Evolutionary conservation across 1,140 invertebrate species (phyloP), one percentile per base, ranked within the genome.

Genomic region (Zeugodacus cucurbitae): DNA sequence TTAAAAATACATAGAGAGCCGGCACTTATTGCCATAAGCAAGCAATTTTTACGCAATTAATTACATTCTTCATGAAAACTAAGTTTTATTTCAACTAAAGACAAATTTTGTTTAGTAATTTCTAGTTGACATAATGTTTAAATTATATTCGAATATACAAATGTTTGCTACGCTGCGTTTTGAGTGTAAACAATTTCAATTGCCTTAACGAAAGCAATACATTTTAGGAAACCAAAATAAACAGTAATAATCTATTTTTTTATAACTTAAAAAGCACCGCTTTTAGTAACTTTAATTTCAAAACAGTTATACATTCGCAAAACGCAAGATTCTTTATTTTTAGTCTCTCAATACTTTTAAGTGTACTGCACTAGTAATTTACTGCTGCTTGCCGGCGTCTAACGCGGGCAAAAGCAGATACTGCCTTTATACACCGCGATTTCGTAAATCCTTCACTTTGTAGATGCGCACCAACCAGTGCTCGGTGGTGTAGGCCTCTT

Each of bases 381-480:
- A 82, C 11, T 82, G 41, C 34, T 74, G 20, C 5, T n/a, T 48
- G 70, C 20, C 14, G 14, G 17, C 26, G 1, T 6, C 29, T 44
- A n/a, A n/a, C n/a, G n/a, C n/a, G n/a, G n/a, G 70, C 37, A 78
- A 29, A 78, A 82, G 44, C 2, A 44, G 44, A 8, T 29, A 20
- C n/a, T 82, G 74, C 32, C 3, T 87, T 86, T 48, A 96, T 59
- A 96, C 95, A 7, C 97, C 97, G 90, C 97, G 94, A 93, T 98
- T 98, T 88, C 96, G 96, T 89, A 98, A 94, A 93, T 98, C 96
- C 94, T 98, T 98, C 17, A 98, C 98, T 95, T 98, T 98, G 93
- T 99, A 99, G 91, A 99, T 98, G 90, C 98, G 95, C 59, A 99
- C 98, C 54, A 99, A 95, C 98, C 98, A 99, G 94, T 98, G 98